Conservation (phyloP, 2,888 invertebrate genomes). For the Lasioglossum oenotherae region DNA sequence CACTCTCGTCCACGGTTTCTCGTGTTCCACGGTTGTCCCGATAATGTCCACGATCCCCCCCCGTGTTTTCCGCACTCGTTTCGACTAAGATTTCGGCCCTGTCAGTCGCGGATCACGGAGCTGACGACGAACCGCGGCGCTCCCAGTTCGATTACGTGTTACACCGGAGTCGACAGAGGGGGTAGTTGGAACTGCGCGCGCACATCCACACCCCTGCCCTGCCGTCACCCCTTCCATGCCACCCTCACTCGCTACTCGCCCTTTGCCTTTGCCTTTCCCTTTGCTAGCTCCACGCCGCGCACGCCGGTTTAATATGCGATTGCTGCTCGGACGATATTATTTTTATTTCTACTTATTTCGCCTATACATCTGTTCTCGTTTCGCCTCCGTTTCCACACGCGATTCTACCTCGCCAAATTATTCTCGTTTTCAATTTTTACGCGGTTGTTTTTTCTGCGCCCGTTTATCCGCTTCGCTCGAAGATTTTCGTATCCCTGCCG, state of each 20-base stretch:
- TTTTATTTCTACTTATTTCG: neutral
- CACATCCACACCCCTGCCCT: slow-evolving; percentile 65
- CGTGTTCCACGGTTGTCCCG: neutral
- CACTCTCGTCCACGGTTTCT: neutral
- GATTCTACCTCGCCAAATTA: neutral
- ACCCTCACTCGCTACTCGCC: slow-evolving; percentile 30
- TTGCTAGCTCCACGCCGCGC: neutral
- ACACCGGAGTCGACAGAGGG: slow-evolving; percentile 68
- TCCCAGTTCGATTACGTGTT: slow-evolving; percentile 84
- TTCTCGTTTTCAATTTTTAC: rapidly evolving
- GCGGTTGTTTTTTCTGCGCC: neutral
- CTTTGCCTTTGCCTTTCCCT: neutral
- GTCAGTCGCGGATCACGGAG: slow-evolving; percentile 74
- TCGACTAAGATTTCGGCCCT: slow-evolving; percentile 58
- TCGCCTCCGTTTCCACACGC: neutral
- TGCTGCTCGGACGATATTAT: neutral
- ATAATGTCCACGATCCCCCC: neutral
- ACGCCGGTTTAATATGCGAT: neutral
- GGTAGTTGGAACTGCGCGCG: slow-evolving; percentile 78
- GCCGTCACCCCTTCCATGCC: slow-evolving; percentile 35
- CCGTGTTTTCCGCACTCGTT: slow-evolving; percentile 35
- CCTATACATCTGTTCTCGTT: neutral
- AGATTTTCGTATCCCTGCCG: neutral
- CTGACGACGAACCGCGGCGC: slow-evolving; percentile 82
- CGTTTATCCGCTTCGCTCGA: neutral